These are phyloP conservation scores for Rhinoderma darwinii DNA, from an alignment of 2,113 vertebrate species.

Conservation along the genomic window DNA sequence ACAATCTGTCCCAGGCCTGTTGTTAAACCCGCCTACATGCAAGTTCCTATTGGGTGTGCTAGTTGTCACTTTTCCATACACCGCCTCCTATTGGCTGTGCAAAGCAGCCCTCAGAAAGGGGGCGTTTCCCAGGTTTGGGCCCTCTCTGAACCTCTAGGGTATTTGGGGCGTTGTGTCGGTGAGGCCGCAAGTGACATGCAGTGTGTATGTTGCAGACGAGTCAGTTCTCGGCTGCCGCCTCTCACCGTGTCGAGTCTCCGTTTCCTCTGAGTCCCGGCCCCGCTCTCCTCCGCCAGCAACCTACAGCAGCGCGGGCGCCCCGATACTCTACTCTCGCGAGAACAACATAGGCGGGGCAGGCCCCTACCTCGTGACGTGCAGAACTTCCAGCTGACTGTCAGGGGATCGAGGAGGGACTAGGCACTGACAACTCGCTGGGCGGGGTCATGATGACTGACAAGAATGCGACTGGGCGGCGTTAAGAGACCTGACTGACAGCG, in stretches of 20 bases:
- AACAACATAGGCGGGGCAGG: constrained; percentile 49
- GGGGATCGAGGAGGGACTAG: constrained; percentile 13
- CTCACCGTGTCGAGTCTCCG: constrained; percentile 19
- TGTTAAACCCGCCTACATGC: constrained; percentile 21
- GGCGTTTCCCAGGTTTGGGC: constrained; percentile 25
- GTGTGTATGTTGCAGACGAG: not conserved
- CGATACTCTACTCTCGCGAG: constrained; percentile 51
- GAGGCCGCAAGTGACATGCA: not conserved
- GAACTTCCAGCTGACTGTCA: constrained; percentile 56
- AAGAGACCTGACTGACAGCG: not conserved
- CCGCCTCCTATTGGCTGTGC: constrained; percentile 12
- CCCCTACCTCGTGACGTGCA: constrained; percentile 43
- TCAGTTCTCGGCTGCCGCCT: not conserved
- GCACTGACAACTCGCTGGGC: not conserved
- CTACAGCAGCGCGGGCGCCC: constrained; percentile 56
- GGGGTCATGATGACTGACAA: not conserved
- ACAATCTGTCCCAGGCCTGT: constrained; percentile 40
- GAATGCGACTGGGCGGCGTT: not conserved
- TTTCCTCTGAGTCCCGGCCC: constrained; percentile 14
- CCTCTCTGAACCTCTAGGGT: constrained; percentile 44
- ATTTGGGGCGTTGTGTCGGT: constrained; percentile 12
- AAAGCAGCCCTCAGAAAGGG: not conserved
- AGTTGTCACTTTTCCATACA: not conserved
- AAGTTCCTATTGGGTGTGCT: not conserved
- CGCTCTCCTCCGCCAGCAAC: constrained; percentile 39